Evolutionary conservation across 2,113 vertebrate genomes (phyloP).

Genomic region (Vimba vimba): DNA sequence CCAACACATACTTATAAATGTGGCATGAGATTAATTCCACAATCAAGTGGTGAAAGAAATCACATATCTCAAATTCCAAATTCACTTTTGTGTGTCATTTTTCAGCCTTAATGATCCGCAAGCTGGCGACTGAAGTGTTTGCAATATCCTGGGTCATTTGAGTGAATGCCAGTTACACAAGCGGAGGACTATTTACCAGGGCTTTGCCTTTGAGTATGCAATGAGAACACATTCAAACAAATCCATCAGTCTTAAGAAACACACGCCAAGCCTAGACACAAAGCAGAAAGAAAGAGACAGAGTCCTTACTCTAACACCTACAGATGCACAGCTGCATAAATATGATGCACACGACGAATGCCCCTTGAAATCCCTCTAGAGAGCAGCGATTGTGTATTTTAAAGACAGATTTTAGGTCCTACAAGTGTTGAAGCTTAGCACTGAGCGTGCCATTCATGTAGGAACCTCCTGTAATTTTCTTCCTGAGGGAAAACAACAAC

Average conservation of each 20-base stretch:
- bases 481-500: neutral
- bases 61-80: constrained; percentile 42
- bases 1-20: constrained; percentile 29
- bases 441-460: constrained; percentile 24
- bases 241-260: constrained; percentile 15
- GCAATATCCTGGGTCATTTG: constrained; percentile 40
- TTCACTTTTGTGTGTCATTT: constrained; percentile 26
- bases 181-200: constrained; percentile 19
- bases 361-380: constrained; percentile 17
- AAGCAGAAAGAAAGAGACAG: neutral
- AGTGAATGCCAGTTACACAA: constrained; percentile 27
- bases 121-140: constrained; percentile 27
- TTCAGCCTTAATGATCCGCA: constrained; percentile 23
- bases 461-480: neutral
- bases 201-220: constrained; percentile 24
- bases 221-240: constrained; percentile 14
- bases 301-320: neutral
- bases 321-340: constrained; percentile 29
- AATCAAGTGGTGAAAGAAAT: constrained; percentile 34
- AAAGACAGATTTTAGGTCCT: constrained; percentile 31
- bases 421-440: constrained; percentile 8
- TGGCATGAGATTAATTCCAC: constrained; percentile 45
- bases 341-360: neutral
- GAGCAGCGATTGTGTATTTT: constrained; percentile 32
- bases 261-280: neutral